Evolutionary conservation across 2,888 invertebrate species (phyloP).

Genomic region (Bedellia somnulentella): DNA sequence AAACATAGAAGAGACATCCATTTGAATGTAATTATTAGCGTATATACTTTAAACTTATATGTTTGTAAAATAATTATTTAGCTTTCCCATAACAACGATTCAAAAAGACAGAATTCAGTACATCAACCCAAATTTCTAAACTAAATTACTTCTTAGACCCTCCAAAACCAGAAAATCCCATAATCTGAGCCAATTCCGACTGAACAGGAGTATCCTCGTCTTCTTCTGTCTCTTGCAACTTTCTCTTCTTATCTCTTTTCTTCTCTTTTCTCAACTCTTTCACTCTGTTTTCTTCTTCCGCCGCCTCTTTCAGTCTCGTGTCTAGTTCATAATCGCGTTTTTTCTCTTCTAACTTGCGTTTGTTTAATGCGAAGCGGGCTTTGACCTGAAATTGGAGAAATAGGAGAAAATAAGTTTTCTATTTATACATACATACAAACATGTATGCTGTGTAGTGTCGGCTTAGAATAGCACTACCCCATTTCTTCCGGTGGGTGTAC

Average conservation of each 20-base stretch:
- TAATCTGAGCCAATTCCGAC: slow-evolving; percentile 82
- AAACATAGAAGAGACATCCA: too few species aligned
- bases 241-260: slow-evolving; percentile 80
- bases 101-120: too few species aligned
- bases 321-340: slow-evolving; percentile 95
- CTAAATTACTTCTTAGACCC: slow-evolving; percentile 69
- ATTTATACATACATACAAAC: not conserved
- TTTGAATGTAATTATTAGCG: too few species aligned
- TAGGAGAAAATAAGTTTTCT: slow-evolving; percentile 2
- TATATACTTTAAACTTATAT: too few species aligned
- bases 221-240: slow-evolving; percentile 68
- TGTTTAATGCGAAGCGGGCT: slow-evolving; percentile 89
- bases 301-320: slow-evolving; percentile 85
- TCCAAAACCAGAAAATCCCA: slow-evolving; percentile 96
- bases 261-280: slow-evolving; percentile 85
- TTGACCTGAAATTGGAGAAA: slow-evolving; percentile 59
- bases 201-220: slow-evolving; percentile 53
- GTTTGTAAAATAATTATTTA: too few species aligned
- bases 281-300: slow-evolving; percentile 94
- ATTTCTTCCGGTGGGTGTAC: too few species aligned
- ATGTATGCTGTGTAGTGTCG: too few species aligned
- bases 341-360: slow-evolving; percentile 92
- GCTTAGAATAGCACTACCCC: too few species aligned
- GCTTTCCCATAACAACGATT: too few species aligned
- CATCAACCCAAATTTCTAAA: not conserved